Conservation (phyloP, 2,797 vertebrate species). For the Sebastes matsubarae region DNA sequence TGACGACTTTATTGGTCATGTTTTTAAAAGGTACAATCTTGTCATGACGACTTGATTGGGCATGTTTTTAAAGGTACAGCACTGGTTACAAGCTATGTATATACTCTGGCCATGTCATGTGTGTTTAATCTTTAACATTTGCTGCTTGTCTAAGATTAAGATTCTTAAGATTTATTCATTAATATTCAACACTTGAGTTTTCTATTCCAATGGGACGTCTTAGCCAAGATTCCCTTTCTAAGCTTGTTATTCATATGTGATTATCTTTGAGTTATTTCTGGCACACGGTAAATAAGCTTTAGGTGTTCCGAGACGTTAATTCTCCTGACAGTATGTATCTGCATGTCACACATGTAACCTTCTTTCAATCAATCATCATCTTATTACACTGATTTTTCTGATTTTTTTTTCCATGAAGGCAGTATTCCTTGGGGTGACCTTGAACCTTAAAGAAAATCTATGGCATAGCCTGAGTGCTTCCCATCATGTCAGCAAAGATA, state of each 20-base stretch:
- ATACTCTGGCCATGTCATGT: neutral
- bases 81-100: neutral
- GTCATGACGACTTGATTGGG: too few relatives aligned
- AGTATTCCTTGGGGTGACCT: slow-evolving; percentile 54
- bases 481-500: slow-evolving; percentile 37
- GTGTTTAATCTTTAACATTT: neutral
- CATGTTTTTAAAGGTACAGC: neutral
- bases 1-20: too few relatives aligned
- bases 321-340: neutral
- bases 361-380: neutral
- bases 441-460: slow-evolving; percentile 44
- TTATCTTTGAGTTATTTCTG: slow-evolving; percentile 57
- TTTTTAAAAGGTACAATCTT: too few relatives aligned
- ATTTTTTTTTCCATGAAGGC: neutral
- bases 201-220: slow-evolving; percentile 29
- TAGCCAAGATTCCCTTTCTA: slow-evolving; percentile 10
- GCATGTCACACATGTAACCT: neutral
- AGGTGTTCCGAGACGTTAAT: slow-evolving; percentile 5
- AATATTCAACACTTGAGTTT: slow-evolving; percentile 36
- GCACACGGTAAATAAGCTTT: slow-evolving; percentile 40
- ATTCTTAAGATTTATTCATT: slow-evolving; percentile 5
- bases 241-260: slow-evolving; percentile 49
- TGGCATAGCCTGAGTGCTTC: slow-evolving; percentile 8
- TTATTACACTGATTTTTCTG: neutral
- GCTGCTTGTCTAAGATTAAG: neutral